Evolutionary conservation across 2,113 vertebrate genomes (phyloP), one percentile per base, ranked within the genome.

Genomic region (Neofelis nebulosa): DNA sequence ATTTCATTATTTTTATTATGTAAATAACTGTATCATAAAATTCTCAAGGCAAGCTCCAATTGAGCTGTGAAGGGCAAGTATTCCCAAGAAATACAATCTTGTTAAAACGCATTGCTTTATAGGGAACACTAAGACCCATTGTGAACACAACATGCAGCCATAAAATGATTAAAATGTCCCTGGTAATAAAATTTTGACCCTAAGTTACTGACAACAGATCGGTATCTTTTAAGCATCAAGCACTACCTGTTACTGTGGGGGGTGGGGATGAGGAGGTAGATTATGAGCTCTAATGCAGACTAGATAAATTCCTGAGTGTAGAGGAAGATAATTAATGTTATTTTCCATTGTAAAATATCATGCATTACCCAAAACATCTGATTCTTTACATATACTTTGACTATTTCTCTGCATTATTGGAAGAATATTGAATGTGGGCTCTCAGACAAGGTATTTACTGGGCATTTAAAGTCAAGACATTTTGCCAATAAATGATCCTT

Each of bases 1-100:
- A 36, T 87, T 96, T 96, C 38, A 88, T 90, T 81, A 57, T 81
- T 94, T 94, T 96, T 69, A 94, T 88, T 91, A 92, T 85, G 73
- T 89, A 97, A 97, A 95, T 81, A 93, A 82, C 13, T 11, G 18
- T 79, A 79, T 45, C 79, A 73, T 96, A 90, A 95, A 76, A 81
- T 89, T 71, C 48, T 81, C 71, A 92, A 36, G 23, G 38, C 33
- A 68, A 94, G 29, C n/a, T 87, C 45, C 63, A 41, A 25, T 38
- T 31, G 78, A 93, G 45, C 61, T 86, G 66, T 38, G 85, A 93
- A 91, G 73, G 73, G 57, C 78, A 94, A 65, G 16, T 15, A 5
- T 65, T 80, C 19, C 38, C 7, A 65, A 78, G 89, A 95, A 87
- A 83, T 27, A 29, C 7, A 57, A 5, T 66, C 71, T 92, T 65